Evolutionary conservation across 2,888 invertebrate genomes (phyloP).

Genomic region (Drosophila siamana): DNA sequence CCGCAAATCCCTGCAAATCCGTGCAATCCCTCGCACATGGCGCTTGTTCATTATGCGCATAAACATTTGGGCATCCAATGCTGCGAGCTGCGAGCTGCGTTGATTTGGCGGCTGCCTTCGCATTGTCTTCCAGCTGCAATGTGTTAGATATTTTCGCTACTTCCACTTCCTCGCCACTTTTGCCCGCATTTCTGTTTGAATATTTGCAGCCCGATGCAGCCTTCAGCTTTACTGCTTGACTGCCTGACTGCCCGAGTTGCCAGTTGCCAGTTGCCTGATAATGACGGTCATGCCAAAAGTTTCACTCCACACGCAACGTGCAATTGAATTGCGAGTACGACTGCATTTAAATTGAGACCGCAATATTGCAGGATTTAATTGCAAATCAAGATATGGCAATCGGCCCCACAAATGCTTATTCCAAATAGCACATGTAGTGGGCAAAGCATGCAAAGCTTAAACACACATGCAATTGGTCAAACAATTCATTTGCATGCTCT

Average conservation of each 20-base stretch:
- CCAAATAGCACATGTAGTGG: too few species aligned
- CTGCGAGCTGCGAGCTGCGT: constrained; percentile 55
- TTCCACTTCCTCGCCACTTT: constrained; percentile 18
- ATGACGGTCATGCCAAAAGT: constrained; percentile 49
- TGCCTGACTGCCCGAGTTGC: too few species aligned
- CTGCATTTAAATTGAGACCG: constrained; percentile 4
- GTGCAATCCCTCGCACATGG: constrained; percentile 30
- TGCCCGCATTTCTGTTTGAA: constrained; percentile 62
- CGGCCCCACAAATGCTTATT: not conserved
- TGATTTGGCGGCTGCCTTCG: constrained; percentile 75
- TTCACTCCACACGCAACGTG: constrained; percentile 51
- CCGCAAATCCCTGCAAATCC: constrained; percentile 4
- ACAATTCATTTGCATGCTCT: constrained; percentile 46
- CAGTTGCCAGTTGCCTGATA: constrained; percentile 62
- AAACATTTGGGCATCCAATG: constrained; percentile 78
- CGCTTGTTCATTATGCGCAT: constrained; percentile 79
- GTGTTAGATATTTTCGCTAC: constrained; percentile 68
- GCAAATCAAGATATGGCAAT: constrained; percentile 1
- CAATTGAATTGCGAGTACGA: constrained; percentile 40
- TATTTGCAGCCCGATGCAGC: constrained; percentile 61
- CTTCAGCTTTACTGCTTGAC: too few species aligned
- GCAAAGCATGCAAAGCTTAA: constrained; percentile 12
- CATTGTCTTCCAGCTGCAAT: constrained; percentile 74
- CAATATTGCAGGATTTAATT: not conserved
- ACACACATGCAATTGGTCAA: constrained; percentile 53